A percentile compares a stretch with the other conserved stretches of the same genome.
Conservation (phyloP, 2,797 vertebrate species). For the Serranus cabrilla region DNA sequence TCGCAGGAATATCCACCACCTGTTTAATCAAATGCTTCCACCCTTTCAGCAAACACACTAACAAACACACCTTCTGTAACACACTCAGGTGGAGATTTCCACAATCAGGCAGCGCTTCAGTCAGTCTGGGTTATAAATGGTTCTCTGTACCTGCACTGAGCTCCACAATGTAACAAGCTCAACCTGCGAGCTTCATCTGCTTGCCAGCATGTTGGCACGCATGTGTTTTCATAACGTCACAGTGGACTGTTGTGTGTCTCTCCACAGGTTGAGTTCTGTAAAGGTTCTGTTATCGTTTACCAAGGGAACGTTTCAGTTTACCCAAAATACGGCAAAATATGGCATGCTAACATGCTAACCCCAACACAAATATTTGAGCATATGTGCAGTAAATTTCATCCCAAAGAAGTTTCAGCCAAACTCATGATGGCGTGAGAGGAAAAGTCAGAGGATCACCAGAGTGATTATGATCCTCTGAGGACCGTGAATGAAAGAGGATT, state of each 20-base stretch:
- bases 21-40: conserved; percentile 58
- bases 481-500: too few relatives aligned
- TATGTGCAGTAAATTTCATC: too few relatives aligned
- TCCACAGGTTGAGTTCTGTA: conserved; percentile 10
- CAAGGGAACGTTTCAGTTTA: conserved; percentile 5
- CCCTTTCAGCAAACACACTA: conserved; percentile 54
- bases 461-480: too few relatives aligned
- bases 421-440: too few relatives aligned
- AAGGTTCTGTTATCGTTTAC: conserved; percentile 2
- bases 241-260: conserved; percentile 35
- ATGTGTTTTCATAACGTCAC: conserved; percentile 45
- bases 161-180: conserved; percentile 7
- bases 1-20: conserved; percentile 22
- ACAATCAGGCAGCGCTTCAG: conserved; percentile 8
- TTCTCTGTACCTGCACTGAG: conserved; percentile 31
- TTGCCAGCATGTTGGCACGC: conserved; percentile 35
- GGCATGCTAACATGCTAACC: too few relatives aligned
- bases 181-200: conserved; percentile 19
- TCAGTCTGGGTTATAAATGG: conserved; percentile 30
- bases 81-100: conserved; percentile 47
- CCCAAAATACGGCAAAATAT: too few relatives aligned
- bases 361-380: too few relatives aligned
- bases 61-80: conserved; percentile 35
- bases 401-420: too few relatives aligned
- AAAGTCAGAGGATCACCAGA: too few relatives aligned